Evolutionary conservation across 2,888 invertebrate species (phyloP).

Genomic region (Adelphocoris suturalis): DNA sequence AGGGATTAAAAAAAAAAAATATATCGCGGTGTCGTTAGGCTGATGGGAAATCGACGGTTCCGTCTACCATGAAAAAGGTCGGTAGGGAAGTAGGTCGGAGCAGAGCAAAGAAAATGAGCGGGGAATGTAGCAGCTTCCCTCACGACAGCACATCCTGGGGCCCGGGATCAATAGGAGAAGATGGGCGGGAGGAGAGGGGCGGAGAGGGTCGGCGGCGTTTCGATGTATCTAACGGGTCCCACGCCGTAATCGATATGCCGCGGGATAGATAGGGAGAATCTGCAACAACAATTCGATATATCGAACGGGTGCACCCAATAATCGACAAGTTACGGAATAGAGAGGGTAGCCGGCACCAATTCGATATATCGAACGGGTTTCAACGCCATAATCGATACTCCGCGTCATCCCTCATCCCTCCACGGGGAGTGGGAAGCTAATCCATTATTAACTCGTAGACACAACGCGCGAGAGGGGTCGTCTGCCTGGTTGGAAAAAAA

Average conservation of each 20-base stretch:
- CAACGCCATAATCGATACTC: too few relatives aligned
- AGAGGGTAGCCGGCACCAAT: neutral
- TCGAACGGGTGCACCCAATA: too few relatives aligned
- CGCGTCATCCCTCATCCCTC: neutral
- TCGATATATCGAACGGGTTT: slow-evolving; percentile 44
- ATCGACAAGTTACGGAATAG: too few relatives aligned
- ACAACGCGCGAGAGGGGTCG: slow-evolving; percentile 32
- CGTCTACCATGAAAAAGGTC: slow-evolving; percentile 26
- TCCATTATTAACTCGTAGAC: slow-evolving; percentile 35
- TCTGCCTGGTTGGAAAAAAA: neutral
- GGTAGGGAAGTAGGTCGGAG: slow-evolving; percentile 38
- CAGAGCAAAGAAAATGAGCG: slow-evolving; percentile 14
- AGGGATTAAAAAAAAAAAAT: neutral
- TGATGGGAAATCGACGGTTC: slow-evolving; percentile 50
- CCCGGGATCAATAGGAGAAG: slow-evolving; percentile 46
- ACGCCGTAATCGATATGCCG: too few relatives aligned
- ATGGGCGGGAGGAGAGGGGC: too few relatives aligned
- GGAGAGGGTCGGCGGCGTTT: slow-evolving; percentile 2
- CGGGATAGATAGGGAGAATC: too few relatives aligned
- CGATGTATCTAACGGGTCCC: slow-evolving; percentile 36
- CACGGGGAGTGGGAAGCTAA: neutral
- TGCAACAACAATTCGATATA: too few relatives aligned
- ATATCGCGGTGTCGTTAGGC: neutral
- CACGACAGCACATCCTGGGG: slow-evolving; percentile 37
- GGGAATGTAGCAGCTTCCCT: slow-evolving; percentile 56